Evolutionary conservation across 2,797 vertebrate species (phyloP).

Genomic region (Silurus lanzhouensis): DNA sequence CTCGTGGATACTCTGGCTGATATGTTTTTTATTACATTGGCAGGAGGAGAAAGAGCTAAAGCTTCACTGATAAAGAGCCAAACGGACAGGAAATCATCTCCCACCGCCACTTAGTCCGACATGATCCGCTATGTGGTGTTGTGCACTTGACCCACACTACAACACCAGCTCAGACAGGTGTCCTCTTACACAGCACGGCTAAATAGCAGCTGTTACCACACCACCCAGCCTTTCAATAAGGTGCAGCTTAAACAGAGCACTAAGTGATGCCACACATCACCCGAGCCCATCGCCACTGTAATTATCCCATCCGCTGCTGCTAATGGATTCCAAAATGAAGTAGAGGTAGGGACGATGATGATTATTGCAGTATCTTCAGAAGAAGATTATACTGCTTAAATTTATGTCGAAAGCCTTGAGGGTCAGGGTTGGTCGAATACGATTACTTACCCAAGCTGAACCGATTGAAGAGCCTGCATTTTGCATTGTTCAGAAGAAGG

Average conservation of each 20-base stretch:
- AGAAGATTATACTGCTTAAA: conserved; percentile 60
- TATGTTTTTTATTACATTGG: conserved; percentile 62
- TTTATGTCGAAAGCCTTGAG: conserved; percentile 60
- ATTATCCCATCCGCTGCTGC: conserved; percentile 25
- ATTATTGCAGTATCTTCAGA: conserved; percentile 66
- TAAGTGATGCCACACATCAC: conserved; percentile 27
- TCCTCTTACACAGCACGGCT: conserved; percentile 54
- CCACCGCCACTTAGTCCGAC: conserved; percentile 64
- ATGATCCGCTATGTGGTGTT: conserved; percentile 61
- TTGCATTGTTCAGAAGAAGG: not conserved
- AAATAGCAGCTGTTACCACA: conserved; percentile 26
- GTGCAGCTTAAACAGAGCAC: conserved; percentile 20
- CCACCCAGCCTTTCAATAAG: conserved; percentile 33
- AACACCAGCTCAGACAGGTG: conserved; percentile 58
- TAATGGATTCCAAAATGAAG: conserved; percentile 30
- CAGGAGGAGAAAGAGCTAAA: conserved; percentile 54
- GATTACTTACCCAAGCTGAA: conserved; percentile 59
- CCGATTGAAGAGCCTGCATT: not conserved
- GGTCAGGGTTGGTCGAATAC: conserved; percentile 67
- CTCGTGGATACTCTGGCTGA: conserved; percentile 52
- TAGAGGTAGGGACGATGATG: conserved; percentile 53
- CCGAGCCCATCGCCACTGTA: conserved; percentile 6
- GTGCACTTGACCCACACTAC: conserved; percentile 68
- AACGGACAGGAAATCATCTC: conserved; percentile 53
- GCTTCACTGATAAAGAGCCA: not conserved